These are phyloP conservation scores for Phoxinus phoxinus DNA, from an alignment of 2,113 vertebrate species.

Conservation along the genomic window DNA sequence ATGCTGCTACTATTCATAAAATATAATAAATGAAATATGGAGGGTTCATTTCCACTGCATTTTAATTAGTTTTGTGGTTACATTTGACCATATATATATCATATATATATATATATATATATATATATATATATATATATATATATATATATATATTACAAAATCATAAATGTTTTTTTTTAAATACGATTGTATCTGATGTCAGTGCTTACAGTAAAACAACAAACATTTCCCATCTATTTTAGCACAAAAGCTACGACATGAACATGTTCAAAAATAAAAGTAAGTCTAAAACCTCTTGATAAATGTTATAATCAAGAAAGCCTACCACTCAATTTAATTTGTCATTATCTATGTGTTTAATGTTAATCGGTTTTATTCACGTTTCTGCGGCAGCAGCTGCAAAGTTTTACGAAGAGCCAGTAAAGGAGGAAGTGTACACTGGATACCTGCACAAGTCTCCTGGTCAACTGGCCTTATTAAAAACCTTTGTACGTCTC, in stretches of 20 bases:
- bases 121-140: too few relatives aligned
- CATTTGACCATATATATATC: neutral
- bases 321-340: too few relatives aligned
- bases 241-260: neutral
- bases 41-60: neutral
- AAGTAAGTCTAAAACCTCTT: neutral
- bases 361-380: neutral
- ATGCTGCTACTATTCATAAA: neutral
- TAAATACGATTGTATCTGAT: neutral
- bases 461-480: neutral
- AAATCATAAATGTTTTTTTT: neutral
- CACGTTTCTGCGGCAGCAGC: neutral
- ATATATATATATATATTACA: too few relatives aligned
- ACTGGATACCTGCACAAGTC: constrained; percentile 49
- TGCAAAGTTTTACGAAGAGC: neutral
- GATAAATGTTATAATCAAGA: neutral
- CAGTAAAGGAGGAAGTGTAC: constrained; percentile 14
- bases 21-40: neutral
- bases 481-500: constrained; percentile 3
- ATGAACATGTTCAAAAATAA: constrained; percentile 24
- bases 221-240: neutral
- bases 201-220: neutral
- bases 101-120: too few relatives aligned
- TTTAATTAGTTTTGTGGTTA: neutral
- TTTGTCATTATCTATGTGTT: neutral